Base-by-base conservation (phyloP, 2,797 vertebrate genomes). In the Morelia viridis region DNA sequence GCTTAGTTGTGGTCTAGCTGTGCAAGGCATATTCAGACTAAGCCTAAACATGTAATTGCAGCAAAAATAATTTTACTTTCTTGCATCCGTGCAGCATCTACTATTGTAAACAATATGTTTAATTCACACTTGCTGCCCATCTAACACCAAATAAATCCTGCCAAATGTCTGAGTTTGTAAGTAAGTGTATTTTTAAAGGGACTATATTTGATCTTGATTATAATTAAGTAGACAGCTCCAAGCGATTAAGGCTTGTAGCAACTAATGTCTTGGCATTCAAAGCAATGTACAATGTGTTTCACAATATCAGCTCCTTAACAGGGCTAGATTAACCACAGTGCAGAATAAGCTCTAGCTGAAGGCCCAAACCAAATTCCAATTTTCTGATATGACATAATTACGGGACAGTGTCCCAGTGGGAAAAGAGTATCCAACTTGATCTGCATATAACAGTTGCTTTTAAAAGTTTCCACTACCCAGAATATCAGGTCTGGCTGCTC, bases 261-360 rank as follows among this genome's bases (percentile, higher is more conserved):
- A 56, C 92, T 83, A 92, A 90, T 94, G 50, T 57, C 91, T 50
- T 76, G 53, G 92, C 93, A n/a, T 12, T 85, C 92, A 91, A 87
- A 68, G 46, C 71, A 93, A 58, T 31, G 50, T 80, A 88, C 35
- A 71, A 93, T 91, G 28, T 50, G 58, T 89, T 91, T 91, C 85
- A 64, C 90, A 28, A 53, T 58, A 56, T 17, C 53, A 90, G 85
- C 85, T 90, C 50, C 6, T 50, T 26, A 35, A 90, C 58, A 86
- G 61, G 80, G 84, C 88, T 89, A 0, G 3, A 58, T 80, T 83
- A 92, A 64, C 89, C 68, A 92, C 84, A 87, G 3, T 65, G 85
- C 60, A 87, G 68, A 90, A 83, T 88, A 90, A 87, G 58, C 65
- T 87, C 60, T 83, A 87, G 58, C 13, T 56, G 56, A 76, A 87